A percentile compares a stretch with the other conserved stretches of the same genome.
These are phyloP conservation scores for Cydia splendana DNA, from an alignment of 1,140 invertebrate genomes.

Conservation along the genomic window DNA sequence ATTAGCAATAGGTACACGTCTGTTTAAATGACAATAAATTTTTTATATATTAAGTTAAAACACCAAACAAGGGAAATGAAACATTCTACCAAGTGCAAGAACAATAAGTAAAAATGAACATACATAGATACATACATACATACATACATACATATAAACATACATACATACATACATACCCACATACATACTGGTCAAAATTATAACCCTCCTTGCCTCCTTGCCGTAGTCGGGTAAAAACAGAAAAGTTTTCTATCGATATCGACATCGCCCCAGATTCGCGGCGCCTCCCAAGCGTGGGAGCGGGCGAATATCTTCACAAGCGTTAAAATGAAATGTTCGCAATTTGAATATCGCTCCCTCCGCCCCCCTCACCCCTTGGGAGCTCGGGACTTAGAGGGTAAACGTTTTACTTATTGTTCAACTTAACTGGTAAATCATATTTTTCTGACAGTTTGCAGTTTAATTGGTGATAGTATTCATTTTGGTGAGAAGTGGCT, in stretches of 20 bases:
- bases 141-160: too few relatives aligned
- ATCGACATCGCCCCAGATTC: conserved; percentile 41
- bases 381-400: conserved; percentile 13
- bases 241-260: conserved; percentile 32
- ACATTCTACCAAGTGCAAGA: neutral
- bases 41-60: too few relatives aligned
- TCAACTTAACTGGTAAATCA: conserved; percentile 21
- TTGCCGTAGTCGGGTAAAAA: too few relatives aligned
- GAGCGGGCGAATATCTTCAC: conserved; percentile 75
- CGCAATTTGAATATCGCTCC: conserved; percentile 76
- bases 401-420: conserved; percentile 20
- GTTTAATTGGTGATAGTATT: conserved; percentile 21
- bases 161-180: too few relatives aligned
- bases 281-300: conserved; percentile 51
- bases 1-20: too few relatives aligned
- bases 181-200: too few relatives aligned
- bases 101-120: neutral
- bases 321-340: conserved; percentile 80
- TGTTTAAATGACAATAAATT: too few relatives aligned
- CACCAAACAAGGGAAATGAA: too few relatives aligned
- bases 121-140: too few relatives aligned
- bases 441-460: conserved; percentile 33
- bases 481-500: conserved; percentile 5
- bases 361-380: conserved; percentile 39
- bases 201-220: too few relatives aligned